Evolutionary conservation across 2,888 invertebrate species (phyloP).

Genomic region (Drosophila dives): DNA sequence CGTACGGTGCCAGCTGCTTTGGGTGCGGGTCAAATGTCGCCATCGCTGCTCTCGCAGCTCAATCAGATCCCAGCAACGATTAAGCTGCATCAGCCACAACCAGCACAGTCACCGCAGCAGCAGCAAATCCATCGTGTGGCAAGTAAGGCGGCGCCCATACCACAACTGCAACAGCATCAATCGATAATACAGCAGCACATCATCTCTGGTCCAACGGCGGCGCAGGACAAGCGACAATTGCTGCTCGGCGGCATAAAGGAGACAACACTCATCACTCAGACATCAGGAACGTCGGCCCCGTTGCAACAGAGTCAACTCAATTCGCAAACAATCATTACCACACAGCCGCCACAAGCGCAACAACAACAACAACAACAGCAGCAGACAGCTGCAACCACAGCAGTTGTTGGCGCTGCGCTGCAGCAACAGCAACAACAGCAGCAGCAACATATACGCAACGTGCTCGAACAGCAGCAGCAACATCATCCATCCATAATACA

Average conservation of each 20-base stretch:
- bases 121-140: slow-evolving; percentile 49
- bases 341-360: slow-evolving; percentile 65
- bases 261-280: slow-evolving; percentile 80
- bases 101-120: slow-evolving; percentile 54
- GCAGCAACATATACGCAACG: slow-evolving; percentile 80
- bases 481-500: slow-evolving; percentile 80
- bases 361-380: slow-evolving; percentile 54
- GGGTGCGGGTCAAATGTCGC: slow-evolving; percentile 86
- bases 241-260: slow-evolving; percentile 81
- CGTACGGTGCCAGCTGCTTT: slow-evolving; percentile 80
- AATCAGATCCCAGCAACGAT: slow-evolving; percentile 84
- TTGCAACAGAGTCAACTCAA: slow-evolving; percentile 79
- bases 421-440: slow-evolving; percentile 66
- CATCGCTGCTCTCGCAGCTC: slow-evolving; percentile 82
- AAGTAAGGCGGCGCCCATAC: slow-evolving; percentile 84
- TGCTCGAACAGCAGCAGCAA: slow-evolving; percentile 63
- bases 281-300: slow-evolving; percentile 66
- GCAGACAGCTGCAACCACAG: slow-evolving; percentile 1
- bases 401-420: slow-evolving; percentile 28
- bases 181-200: slow-evolving; percentile 84
- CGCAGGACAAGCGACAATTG: slow-evolving; percentile 78
- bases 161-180: slow-evolving; percentile 86
- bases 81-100: slow-evolving; percentile 85
- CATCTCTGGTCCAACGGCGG: slow-evolving; percentile 72
- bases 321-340: slow-evolving; percentile 82